Evolutionary conservation across 2,888 invertebrate genomes (phyloP), one percentile per base, ranked within the genome.

Genomic region (Spatulosminthurus flaviceps): DNA sequence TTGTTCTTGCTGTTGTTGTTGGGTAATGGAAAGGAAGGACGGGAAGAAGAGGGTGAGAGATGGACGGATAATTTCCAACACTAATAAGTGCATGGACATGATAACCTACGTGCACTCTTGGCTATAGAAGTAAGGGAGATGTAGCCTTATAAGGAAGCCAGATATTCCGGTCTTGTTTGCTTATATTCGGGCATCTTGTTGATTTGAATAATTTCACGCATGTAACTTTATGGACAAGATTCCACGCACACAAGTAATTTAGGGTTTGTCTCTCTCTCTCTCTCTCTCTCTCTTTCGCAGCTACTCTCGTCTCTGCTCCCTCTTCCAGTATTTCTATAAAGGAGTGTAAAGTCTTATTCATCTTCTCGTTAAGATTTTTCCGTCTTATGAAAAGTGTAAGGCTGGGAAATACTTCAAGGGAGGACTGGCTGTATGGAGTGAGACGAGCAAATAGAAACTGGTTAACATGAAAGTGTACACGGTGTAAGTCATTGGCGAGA

Each of bases 141-240:
- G 60, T 42, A 26, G 34, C 83, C 83, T 75, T 81, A 79, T 83
- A 79, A 79, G 83, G 83, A 82, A 83, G 80, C 79, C 78, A 81
- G 81, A 81, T 83, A 83, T 80, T 82, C 83, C 78, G 77, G 80
- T 83, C 79, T 77, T 71, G 29, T 51, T 26, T 43, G 73, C 29
- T 72, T 43, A 72, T 26, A 51, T 60, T 21, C 41, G 51, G 51
- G 51, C 51, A 51, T 51, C 51, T n/a, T n/a, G 77, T 70, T 80
- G 80, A 80, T 80, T 77, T 80, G 70, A 77, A 80, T 80, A 80
- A 80, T 80, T 80, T 80, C 78, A 77, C 69, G 75, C 69, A 79
- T 73, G 73, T 73, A 66, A 34, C 43, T 24, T 60, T n/a, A 26
- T 43, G 51, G 29, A 21, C 28, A 29, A 24, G 60, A 24, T 42